Evolutionary conservation across 2,888 invertebrate genomes (phyloP), one percentile per base, ranked within the genome.

Genomic region (Brachyptera risi): DNA sequence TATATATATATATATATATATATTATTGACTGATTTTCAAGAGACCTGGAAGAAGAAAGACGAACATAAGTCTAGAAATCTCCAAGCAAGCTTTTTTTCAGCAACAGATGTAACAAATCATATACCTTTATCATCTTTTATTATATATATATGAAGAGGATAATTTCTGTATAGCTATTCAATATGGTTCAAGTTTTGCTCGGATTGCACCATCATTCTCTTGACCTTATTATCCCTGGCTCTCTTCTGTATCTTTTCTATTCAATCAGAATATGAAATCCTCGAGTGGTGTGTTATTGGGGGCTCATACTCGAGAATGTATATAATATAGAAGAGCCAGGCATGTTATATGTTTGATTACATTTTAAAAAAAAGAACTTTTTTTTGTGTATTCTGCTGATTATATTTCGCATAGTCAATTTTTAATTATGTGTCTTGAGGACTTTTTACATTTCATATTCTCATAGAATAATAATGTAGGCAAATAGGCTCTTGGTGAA

Each of bases 371-470:
- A 21, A 24, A 21, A n/a, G 23, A n/a, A 31, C 11, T 5, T 5
- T 31, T 7, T 24, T 21, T n/a, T 47, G 47, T 47, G 21, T 47
- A 24, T 47, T 47, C 24, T 47, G 47, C 47, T 47, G 47, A 47
- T 47, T 47, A 47, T 24, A 24, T 47, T 47, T 24, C 21, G 21
- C n/a, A 19, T 23, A 47, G 47, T 24, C 47, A 47, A 47, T n/a
- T 47, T 47, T 47, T 47, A 47, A 47, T 47, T 47, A 47, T 47
- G 47, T 21, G 23, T 47, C n/a, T n/a, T n/a, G n/a, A n/a, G n/a
- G n/a, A n/a, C n/a, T n/a, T n/a, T n/a, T n/a, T n/a, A n/a, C n/a
- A n/a, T n/a, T n/a, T n/a, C n/a, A n/a, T n/a, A n/a, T n/a, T n/a
- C n/a, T n/a, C n/a, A n/a, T n/a, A n/a, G n/a, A n/a, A n/a, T n/a